Percentiles rank a stretch among this genome's conserved stretches.
Evolutionary conservation across 1,140 invertebrate genomes (phyloP).

Genomic region (Laupala kohalensis): DNA sequence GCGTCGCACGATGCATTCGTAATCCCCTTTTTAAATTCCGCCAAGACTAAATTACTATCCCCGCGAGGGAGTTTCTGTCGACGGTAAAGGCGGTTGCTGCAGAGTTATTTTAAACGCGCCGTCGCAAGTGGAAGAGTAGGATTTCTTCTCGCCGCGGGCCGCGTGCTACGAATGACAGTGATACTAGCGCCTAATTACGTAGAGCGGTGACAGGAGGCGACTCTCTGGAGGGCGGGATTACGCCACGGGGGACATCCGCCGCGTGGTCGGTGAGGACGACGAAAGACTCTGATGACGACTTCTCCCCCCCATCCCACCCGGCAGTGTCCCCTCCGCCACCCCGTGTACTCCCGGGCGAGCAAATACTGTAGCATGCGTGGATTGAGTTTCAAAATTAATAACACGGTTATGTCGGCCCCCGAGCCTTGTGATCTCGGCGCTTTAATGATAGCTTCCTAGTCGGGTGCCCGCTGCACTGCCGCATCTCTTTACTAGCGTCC

Average conservation of each 20-base stretch:
- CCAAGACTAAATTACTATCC: no score
- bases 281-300: no score
- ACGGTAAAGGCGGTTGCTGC: no score
- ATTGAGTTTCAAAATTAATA: constrained; percentile 13
- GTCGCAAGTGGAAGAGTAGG: no score
- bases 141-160: neutral
- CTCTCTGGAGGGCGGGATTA: neutral
- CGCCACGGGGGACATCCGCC: no score
- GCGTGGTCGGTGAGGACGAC: neutral
- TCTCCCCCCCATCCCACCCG: neutral
- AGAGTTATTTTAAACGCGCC: no score
- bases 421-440: constrained; percentile 7
- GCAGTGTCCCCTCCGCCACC: neutral
- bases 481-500: neutral
- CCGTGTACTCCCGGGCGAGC: neutral
- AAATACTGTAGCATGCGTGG: constrained; percentile 10
- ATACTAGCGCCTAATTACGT: neutral
- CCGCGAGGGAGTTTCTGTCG: no score
- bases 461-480: neutral
- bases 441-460: constrained; percentile 7
- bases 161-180: neutral
- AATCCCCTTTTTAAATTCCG: no score
- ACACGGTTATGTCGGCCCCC: constrained; percentile 7
- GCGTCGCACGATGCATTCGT: no score
- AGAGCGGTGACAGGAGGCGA: neutral